phyloP scores from a whole-genome alignment of 2,797 vertebrate genomes.

The Siniperca obscura region DNA sequence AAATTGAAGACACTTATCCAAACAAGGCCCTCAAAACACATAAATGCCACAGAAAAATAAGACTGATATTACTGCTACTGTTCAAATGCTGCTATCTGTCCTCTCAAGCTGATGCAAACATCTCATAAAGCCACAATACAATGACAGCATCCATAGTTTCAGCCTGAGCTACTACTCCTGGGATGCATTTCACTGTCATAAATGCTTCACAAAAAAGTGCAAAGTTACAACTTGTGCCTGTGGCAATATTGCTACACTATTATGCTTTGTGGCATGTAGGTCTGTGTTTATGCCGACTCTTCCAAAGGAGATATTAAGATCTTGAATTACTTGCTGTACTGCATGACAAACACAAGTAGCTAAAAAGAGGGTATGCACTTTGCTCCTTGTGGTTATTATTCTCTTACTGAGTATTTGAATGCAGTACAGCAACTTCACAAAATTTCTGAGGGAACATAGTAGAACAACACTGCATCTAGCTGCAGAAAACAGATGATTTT shows the following conservation, averaged over 20 bases:
- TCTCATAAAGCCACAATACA: slow-evolving; percentile 16
- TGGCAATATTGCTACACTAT: slow-evolving; percentile 19
- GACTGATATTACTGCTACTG: not conserved
- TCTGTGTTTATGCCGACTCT: slow-evolving; percentile 2
- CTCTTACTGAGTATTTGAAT: not conserved
- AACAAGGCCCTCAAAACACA: slow-evolving; percentile 6
- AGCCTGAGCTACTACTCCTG: slow-evolving; percentile 33
- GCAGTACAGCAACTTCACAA: not conserved
- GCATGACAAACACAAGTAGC: not conserved
- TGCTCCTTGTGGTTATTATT: not conserved
- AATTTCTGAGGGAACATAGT: not conserved
- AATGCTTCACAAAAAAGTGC: slow-evolving; percentile 25
- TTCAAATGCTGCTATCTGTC: not conserved
- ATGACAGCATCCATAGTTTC: slow-evolving; percentile 11
- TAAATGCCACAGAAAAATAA: not conserved
- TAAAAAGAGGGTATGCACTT: slow-evolving; percentile 2
- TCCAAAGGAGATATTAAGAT: slow-evolving; percentile 14
- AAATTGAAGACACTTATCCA: not conserved
- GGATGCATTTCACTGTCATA: slow-evolving; percentile 26
- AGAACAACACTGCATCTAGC: not conserved
- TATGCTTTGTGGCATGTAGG: slow-evolving; percentile 26
- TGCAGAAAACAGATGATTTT: not conserved
- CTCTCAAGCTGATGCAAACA: slow-evolving; percentile 21
- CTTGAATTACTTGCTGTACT: not conserved
- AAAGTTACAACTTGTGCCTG: slow-evolving; percentile 36